phyloP scores from a whole-genome alignment of 2,113 vertebrate species.

The Rhabdomys dilectus region DNA sequence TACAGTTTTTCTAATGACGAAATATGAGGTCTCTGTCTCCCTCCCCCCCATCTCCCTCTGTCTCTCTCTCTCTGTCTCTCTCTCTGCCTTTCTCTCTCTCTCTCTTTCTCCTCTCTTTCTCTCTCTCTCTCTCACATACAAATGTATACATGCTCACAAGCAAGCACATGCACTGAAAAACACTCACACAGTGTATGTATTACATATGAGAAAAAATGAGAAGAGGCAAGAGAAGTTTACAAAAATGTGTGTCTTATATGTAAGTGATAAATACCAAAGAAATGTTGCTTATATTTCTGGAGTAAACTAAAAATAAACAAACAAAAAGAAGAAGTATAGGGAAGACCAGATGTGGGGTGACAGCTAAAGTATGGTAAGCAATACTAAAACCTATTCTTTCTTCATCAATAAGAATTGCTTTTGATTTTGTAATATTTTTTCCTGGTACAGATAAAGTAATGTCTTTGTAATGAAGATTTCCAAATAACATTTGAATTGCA shows the following conservation, averaged over 20 bases:
- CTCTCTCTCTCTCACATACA: background rate
- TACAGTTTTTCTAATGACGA: background rate
- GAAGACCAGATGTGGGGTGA: background rate
- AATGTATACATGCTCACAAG: background rate
- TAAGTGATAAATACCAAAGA: background rate
- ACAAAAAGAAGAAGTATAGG: background rate
- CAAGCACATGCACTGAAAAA: background rate
- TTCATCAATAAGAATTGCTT: background rate
- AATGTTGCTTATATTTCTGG: background rate
- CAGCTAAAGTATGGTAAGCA: background rate
- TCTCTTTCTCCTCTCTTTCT: no score
- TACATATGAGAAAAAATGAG: background rate
- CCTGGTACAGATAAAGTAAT: background rate
- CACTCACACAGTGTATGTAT: no score
- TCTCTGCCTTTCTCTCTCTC: no score
- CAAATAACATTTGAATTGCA: background rate
- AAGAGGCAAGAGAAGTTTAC: background rate
- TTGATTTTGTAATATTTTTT: background rate
- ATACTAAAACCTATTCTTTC: background rate
- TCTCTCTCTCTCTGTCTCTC: no score
- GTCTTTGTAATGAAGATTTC: background rate
- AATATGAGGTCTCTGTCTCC: background rate
- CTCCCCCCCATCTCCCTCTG: no score
- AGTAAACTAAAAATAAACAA: background rate
- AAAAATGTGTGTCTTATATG: background rate